Evolutionary conservation across 2,797 vertebrate species (phyloP), one percentile per base, ranked within the genome.

Genomic region (Phoxinus dragarum): DNA sequence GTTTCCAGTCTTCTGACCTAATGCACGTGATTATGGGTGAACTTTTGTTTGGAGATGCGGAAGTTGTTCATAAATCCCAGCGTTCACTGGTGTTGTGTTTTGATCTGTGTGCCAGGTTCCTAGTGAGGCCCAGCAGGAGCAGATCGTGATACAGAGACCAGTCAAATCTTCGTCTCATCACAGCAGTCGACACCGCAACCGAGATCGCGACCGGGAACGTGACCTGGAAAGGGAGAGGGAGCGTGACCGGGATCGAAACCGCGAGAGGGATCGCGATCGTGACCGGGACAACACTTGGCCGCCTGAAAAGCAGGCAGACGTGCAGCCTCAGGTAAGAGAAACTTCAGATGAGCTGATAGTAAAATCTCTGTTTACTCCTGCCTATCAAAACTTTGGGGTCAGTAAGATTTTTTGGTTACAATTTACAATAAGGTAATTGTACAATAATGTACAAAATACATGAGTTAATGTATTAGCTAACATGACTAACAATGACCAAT

Each of bases 111-210:
- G 90, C 72, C 90, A 99, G 98, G 96, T 98, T 90, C 95, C 96
- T 84, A 95, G 94, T 84, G 98, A 98, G 8, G 95, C 96, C 88
- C 97, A 97, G 76, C 97, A 97, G 81, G 98, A 99, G 77, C 97
- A 98, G 88, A 92, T 99, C 92, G 96, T 96, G 38, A 93, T 97
- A 89, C 98, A 99, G 93, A 97, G 98, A 95, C 96, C 96, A 83
- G 93, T 95, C 89, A 96, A 96, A 84, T 92, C 96, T 85, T 96
- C 97, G 85, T 97, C 96, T 89, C 97, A 98, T 90, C 96, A 98
- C 86, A 94, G 96, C 94, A 97, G 96, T 94, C 96, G 97, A 36
- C 96, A 97, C 89, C 98, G 98, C 94, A 98, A 98, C 88, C 97
- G 98, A 69, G 97, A 97, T 88, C 94, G 97, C 34, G 98, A 99